Conservation (phyloP, 2,113 vertebrate genomes). For the Pampusana beccarii region DNA sequence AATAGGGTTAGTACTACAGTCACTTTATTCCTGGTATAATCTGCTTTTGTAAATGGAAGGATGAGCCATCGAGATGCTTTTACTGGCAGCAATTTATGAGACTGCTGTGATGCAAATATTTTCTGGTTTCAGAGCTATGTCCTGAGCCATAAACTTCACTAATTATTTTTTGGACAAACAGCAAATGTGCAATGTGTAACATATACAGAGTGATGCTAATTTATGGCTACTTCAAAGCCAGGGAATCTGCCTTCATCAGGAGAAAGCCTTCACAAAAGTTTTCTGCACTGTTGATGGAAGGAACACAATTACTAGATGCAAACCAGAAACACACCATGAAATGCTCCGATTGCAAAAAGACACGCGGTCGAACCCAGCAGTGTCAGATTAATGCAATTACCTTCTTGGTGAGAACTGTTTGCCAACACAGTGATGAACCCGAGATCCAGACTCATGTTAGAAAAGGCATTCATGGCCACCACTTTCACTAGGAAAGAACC, state of each 20-base stretch:
- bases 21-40: not conserved
- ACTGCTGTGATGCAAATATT: not conserved
- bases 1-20: not conserved
- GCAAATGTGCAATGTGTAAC: not conserved
- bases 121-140: slow-evolving; percentile 15
- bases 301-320: slow-evolving; percentile 7
- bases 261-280: not conserved
- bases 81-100: not conserved
- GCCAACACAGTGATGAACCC: slow-evolving; percentile 76
- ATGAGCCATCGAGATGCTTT: not conserved
- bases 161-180: slow-evolving; percentile 20
- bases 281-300: not conserved
- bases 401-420: slow-evolving; percentile 44
- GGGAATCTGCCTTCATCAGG: not conserved
- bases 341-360: not conserved
- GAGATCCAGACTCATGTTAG: slow-evolving; percentile 77
- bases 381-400: slow-evolving; percentile 9
- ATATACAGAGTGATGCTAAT: not conserved
- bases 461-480: slow-evolving; percentile 80
- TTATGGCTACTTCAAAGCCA: slow-evolving; percentile 36
- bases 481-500: slow-evolving; percentile 80
- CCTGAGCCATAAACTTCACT: not conserved
- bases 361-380: not conserved
- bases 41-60: not conserved
- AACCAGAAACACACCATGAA: not conserved